Evolutionary conservation across 1,140 invertebrate genomes (phyloP).

Genomic region (Cyclina sinensis): DNA sequence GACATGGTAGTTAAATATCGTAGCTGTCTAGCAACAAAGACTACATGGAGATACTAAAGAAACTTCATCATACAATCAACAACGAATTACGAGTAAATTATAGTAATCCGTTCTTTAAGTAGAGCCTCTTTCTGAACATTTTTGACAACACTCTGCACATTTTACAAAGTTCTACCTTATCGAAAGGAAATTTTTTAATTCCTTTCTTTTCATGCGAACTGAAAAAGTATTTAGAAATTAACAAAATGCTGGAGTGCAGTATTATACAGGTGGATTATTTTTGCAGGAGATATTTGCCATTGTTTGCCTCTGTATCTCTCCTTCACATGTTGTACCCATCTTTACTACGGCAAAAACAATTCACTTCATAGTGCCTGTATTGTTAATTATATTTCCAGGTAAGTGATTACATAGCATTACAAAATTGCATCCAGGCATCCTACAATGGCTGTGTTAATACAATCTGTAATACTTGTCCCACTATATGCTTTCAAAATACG

Average conservation of each 20-base stretch:
- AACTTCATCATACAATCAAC: not conserved
- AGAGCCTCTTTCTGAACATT: not conserved
- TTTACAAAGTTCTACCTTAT: no score
- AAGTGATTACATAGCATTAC: not conserved
- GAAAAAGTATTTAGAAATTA: no score
- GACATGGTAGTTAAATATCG: not conserved
- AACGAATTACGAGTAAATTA: not conserved
- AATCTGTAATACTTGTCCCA: not conserved
- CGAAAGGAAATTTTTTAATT: no score
- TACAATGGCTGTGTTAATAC: not conserved
- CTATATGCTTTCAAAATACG: not conserved
- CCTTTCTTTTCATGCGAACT: no score
- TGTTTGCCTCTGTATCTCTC: not conserved
- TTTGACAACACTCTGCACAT: not conserved
- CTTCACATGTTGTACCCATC: not conserved
- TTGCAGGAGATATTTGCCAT: not conserved
- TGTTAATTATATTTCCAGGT: slow-evolving; percentile 30
- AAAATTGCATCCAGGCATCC: not conserved
- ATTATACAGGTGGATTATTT: no score
- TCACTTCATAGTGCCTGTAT: not conserved
- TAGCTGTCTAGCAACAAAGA: not conserved
- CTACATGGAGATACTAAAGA: not conserved
- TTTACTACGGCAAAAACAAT: not conserved
- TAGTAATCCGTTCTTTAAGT: not conserved
- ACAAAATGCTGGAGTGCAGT: no score